A percentile compares a stretch with the other conserved stretches of the same genome.
Conservation (phyloP, 2,888 invertebrate genomes). For the Smittia sp. region DNA sequence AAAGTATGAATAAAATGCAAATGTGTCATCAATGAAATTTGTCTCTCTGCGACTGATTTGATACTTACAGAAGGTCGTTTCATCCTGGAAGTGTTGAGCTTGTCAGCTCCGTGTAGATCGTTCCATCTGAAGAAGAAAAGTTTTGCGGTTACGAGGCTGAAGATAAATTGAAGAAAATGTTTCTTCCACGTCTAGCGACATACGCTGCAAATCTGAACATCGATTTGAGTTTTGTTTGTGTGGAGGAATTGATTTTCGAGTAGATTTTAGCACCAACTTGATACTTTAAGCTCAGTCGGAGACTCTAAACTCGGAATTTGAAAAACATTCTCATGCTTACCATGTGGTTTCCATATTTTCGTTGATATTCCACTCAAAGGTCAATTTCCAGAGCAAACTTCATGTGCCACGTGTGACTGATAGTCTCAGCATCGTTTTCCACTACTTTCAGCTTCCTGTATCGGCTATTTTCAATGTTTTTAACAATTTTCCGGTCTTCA, state of each 20-base stretch:
- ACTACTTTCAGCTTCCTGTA: too few species aligned
- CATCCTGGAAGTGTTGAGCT: too few species aligned
- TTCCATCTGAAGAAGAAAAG: too few species aligned
- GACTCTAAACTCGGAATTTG: slow-evolving; percentile 33
- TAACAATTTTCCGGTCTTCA: too few species aligned
- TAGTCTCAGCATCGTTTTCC: too few species aligned
- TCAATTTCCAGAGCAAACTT: too few species aligned
- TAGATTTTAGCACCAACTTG: slow-evolving; percentile 31
- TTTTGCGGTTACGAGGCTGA: too few species aligned
- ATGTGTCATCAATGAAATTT: slow-evolving; percentile 3
- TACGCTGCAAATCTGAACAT: slow-evolving; percentile 34
- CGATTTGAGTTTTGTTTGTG: slow-evolving; percentile 42
- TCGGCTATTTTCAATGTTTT: too few species aligned
- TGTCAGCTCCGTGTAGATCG: too few species aligned
- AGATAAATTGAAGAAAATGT: slow-evolving; percentile 14
- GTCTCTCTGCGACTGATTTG: too few species aligned
- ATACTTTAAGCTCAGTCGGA: slow-evolving; percentile 25
- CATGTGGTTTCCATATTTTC: background rate
- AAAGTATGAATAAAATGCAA: slow-evolving; percentile 17
- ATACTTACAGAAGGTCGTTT: too few species aligned
- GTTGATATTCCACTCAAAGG: background rate
- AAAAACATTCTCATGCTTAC: background rate
- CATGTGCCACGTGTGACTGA: too few species aligned
- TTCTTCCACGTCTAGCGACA: slow-evolving; percentile 29
- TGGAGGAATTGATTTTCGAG: slow-evolving; percentile 32